A percentile compares a stretch with the other conserved stretches of the same genome.
These are phyloP conservation scores for Lepidurus arcticus DNA, from an alignment of 1,140 invertebrate genomes.

Conservation along the genomic window DNA sequence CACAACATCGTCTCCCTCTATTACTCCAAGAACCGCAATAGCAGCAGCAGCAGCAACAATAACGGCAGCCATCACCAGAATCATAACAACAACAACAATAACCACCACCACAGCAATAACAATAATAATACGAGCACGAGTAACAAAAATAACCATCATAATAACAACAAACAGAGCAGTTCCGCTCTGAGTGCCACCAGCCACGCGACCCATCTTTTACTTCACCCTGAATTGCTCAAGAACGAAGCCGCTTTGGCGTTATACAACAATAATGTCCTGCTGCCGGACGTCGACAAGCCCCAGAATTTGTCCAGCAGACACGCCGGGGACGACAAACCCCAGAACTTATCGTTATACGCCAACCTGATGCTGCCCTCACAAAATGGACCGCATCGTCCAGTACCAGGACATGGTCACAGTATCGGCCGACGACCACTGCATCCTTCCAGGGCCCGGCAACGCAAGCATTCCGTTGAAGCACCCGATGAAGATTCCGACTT, in stretches of 20 bases:
- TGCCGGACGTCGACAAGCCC: not conserved
- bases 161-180: slow-evolving; percentile 30
- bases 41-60: slow-evolving; percentile 28
- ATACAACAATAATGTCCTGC: slow-evolving; percentile 26
- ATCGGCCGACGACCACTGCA: too few species aligned
- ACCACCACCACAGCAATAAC: slow-evolving; percentile 44
- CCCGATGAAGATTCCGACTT: slow-evolving; percentile 30
- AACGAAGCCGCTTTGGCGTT: not conserved
- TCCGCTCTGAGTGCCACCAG: not conserved
- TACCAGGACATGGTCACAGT: not conserved
- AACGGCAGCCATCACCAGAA: slow-evolving; percentile 26
- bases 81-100: slow-evolving; percentile 32
- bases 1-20: slow-evolving; percentile 64
- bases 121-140: slow-evolving; percentile 20
- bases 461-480: slow-evolving; percentile 31
- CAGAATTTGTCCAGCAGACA: not conserved
- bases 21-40: slow-evolving; percentile 47
- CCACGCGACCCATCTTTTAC: slow-evolving; percentile 23
- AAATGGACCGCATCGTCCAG: not conserved
- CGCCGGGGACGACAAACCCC: slow-evolving; percentile 20
- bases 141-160: not conserved
- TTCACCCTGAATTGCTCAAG: slow-evolving; percentile 13
- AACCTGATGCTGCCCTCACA: slow-evolving; percentile 16
- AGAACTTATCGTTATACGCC: slow-evolving; percentile 28
- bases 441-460: not conserved